phyloP scores from a whole-genome alignment of 2,113 vertebrate species.

The Microcebus murinus region DNA sequence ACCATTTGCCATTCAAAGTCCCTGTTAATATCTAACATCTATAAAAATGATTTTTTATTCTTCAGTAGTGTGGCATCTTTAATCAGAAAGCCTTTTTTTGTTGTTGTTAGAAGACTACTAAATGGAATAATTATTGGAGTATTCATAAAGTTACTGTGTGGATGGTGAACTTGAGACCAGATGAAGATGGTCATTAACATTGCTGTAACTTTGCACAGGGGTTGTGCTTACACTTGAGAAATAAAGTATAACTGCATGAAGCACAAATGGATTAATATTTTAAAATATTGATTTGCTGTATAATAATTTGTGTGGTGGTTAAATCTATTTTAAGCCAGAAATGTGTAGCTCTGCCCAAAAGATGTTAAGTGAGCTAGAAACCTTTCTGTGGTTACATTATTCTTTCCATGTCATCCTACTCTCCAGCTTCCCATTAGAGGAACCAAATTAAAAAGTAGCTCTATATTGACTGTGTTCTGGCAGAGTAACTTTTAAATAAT shows the following conservation, averaged over 20 bases:
- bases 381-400: slow-evolving; percentile 10
- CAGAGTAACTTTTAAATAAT: not conserved
- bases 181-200: not conserved
- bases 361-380: not conserved
- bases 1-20: not conserved
- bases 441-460: not conserved
- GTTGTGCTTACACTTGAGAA: not conserved
- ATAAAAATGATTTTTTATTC: not conserved
- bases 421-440: not conserved
- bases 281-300: not conserved
- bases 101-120: not conserved
- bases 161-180: not conserved
- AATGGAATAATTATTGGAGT: not conserved
- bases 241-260: not conserved
- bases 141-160: not conserved
- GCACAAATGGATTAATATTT: not conserved
- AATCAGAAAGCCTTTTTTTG: not conserved
- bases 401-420: not conserved
- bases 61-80: slow-evolving; percentile 7
- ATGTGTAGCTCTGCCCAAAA: not conserved
- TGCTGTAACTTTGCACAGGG: not conserved
- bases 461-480: not conserved
- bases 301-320: slow-evolving; percentile 37
- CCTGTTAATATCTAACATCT: not conserved
- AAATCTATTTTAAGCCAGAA: slow-evolving; percentile 24